Conservation (phyloP, 1,140 invertebrate genomes). For the Nomia melanderi region DNA sequence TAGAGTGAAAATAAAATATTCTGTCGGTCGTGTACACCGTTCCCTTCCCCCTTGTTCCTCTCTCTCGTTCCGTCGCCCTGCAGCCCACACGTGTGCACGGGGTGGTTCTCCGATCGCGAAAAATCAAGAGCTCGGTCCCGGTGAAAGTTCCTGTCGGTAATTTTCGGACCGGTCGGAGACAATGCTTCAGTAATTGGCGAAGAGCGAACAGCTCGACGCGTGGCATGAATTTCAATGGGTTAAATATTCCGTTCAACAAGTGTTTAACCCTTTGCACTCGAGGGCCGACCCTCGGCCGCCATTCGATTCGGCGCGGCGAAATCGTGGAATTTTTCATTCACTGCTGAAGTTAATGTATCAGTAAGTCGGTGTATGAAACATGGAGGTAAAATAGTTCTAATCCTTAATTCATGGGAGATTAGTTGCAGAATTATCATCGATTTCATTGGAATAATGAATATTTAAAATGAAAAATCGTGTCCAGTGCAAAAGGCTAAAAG, state of each 20-base stretch:
- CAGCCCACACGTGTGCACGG: neutral
- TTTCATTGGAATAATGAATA: too few species aligned
- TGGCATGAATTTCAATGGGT: constrained; percentile 3
- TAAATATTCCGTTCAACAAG: constrained; percentile 60
- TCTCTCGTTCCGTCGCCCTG: neutral
- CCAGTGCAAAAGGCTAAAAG: too few species aligned
- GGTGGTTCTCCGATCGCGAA: neutral
- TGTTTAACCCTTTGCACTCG: too few species aligned
- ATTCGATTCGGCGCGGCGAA: too few species aligned
- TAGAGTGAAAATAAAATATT: constrained; percentile 58
- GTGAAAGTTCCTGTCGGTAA: constrained; percentile 8
- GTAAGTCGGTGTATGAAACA: too few species aligned
- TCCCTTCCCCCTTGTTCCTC: neutral
- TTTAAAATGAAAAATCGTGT: too few species aligned
- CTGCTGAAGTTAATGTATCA: too few species aligned
- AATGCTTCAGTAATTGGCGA: constrained; percentile 17
- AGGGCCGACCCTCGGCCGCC: too few species aligned
- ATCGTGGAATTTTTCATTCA: too few species aligned
- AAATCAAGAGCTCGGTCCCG: constrained; percentile 1
- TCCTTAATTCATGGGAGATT: too few species aligned
- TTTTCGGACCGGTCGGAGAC: constrained; percentile 10
- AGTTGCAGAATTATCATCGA: too few species aligned
- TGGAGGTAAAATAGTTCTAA: too few species aligned
- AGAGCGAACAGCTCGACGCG: constrained; percentile 4
- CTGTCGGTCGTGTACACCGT: constrained; percentile 23